Base-by-base conservation (phyloP, 1,140 invertebrate genomes). In the Atopsyche davidsoni region DNA sequence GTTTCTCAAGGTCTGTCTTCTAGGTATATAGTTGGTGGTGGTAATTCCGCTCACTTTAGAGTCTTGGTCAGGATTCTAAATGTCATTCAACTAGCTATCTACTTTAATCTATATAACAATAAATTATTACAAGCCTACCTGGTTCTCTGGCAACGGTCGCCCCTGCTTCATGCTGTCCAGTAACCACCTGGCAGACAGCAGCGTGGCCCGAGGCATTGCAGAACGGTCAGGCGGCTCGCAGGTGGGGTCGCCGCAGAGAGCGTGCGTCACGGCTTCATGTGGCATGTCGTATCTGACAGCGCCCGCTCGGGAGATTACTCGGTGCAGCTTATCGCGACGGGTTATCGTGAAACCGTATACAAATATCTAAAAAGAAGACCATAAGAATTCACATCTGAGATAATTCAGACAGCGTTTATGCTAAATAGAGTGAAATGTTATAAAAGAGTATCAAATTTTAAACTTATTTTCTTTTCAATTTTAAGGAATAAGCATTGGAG, bases 261-360 rank as follows among this genome's bases (percentile, higher is more conserved):
- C 79, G 67, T 94, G 91, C 0, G 89, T 88, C 3, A 94, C 76
- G 55, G 81, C 75, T 41, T 85, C 85, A 55, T 79, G 81, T 41
- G 89, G 74, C 40, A 79, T 77, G 60, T 85, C 85, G 53, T 88
- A 85, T 53, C 89, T 77, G 9, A 85, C 87, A 21, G 85, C 92
- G 25, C 90, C 88, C 17, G 85, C 83, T 11, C 80, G 75, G 58
- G 91, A 91, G 3, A 94, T 70, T 14, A 91, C 79, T 57, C 81
- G 82, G 32, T 81, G 76, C 1, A 92, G 62, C 64, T 90, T 91
- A 55, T 92, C 89, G 17, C 81, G 72, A 48, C 81, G 74, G 36
- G 69, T 69, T 0, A 64, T 24, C 4, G 64, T 67, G 60, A 89
- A 87, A 32, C 87, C 87, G 60, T 74, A 72, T 21, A 85, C 59